phyloP scores from a whole-genome alignment of 2,113 vertebrate genomes.

The Apeltes quadracus region DNA sequence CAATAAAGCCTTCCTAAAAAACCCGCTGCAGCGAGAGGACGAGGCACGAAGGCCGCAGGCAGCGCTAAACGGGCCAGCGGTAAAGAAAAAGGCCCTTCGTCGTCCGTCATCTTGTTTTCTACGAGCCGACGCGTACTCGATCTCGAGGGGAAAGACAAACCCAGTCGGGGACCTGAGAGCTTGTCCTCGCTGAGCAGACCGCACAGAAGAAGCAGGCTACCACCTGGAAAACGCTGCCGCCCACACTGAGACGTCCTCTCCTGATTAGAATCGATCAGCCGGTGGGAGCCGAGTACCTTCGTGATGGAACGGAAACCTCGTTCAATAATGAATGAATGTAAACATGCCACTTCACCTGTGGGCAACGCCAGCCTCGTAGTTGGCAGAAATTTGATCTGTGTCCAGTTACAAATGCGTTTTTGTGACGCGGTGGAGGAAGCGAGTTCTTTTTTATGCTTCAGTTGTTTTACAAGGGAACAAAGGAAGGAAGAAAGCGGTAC shows the following conservation, averaged over 20 bases:
- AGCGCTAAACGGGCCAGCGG: slow-evolving; percentile 9
- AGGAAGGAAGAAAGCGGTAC: background rate
- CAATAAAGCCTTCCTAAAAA: slow-evolving; percentile 24
- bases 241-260: slow-evolving; percentile 7
- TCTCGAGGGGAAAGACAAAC: slow-evolving; percentile 53
- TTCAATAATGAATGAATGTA: slow-evolving; percentile 1
- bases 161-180: slow-evolving; percentile 30
- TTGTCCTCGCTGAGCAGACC: too few relatives aligned
- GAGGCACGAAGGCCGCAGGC: slow-evolving; percentile 8
- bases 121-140: slow-evolving; percentile 20
- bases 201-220: slow-evolving; percentile 32
- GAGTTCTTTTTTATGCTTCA: slow-evolving; percentile 22
- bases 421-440: slow-evolving; percentile 31
- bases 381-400: slow-evolving; percentile 33
- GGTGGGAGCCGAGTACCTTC: background rate
- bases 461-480: slow-evolving; percentile 27
- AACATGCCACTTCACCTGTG: slow-evolving; percentile 21
- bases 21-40: background rate
- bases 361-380: too few relatives aligned
- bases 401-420: slow-evolving; percentile 6
- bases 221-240: slow-evolving; percentile 16
- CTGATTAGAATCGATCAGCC: background rate
- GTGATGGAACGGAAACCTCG: background rate
- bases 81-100: slow-evolving; percentile 39
- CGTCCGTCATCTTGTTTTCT: slow-evolving; percentile 48